These are phyloP conservation scores for Catostomus latipinnis DNA, from an alignment of 2,797 vertebrate species.

Conservation along the genomic window DNA sequence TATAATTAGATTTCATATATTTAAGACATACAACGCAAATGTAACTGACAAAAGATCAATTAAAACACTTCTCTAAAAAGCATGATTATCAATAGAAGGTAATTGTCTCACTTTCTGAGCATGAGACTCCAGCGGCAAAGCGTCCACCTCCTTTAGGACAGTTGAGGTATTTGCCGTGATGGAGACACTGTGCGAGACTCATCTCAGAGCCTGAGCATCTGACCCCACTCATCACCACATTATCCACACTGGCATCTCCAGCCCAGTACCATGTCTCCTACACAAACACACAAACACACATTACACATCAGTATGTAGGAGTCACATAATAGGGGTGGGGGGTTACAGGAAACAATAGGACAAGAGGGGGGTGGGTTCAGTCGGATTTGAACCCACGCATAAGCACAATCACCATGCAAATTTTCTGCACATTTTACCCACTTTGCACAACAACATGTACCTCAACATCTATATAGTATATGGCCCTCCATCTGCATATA, in stretches of 20 bases:
- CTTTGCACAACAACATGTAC: no score
- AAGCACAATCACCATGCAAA: no score
- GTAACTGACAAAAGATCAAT: neutral
- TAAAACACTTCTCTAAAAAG: neutral
- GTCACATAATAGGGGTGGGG: neutral
- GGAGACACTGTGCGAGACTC: conserved; percentile 89
- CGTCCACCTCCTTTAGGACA: conserved; percentile 86
- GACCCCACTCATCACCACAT: conserved; percentile 90
- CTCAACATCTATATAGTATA: no score
- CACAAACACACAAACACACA: conserved; percentile 36
- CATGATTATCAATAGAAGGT: neutral
- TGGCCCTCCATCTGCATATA: no score
- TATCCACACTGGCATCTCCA: conserved; percentile 75
- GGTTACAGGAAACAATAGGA: no score
- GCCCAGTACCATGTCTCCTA: conserved; percentile 98
- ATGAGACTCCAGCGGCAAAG: conserved; percentile 90
- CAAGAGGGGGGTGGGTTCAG: no score
- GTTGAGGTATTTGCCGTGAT: conserved; percentile 80
- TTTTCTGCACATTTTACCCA: no score
- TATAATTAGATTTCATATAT: no score
- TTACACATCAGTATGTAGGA: neutral
- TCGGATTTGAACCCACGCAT: no score
- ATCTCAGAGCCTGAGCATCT: conserved; percentile 96
- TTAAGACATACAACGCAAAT: no score
- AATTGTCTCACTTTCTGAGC: conserved; percentile 85